Conservation (phyloP, 2,113 vertebrate species). For the Ginglymostoma cirratum region DNA sequence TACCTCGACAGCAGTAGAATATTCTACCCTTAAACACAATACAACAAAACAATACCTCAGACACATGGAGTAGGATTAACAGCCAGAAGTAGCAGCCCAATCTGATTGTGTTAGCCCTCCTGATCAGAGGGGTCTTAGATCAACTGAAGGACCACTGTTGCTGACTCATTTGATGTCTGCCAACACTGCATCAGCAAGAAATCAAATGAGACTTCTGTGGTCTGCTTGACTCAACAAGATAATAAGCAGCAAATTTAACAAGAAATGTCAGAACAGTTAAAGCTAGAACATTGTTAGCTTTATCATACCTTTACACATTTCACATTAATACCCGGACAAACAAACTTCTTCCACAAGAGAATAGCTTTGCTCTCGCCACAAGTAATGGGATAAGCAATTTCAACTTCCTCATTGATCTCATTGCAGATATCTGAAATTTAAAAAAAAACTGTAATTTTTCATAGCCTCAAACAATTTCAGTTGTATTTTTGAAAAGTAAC, state of each 20-base stretch:
- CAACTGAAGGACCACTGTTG: too few relatives aligned
- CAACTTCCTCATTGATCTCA: conserved; percentile 69
- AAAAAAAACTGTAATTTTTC: neutral
- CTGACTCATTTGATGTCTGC: neutral
- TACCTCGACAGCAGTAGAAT: neutral
- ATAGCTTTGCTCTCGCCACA: conserved; percentile 87
- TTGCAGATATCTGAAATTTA: conserved; percentile 59
- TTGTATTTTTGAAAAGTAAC: neutral
- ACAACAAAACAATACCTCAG: neutral
- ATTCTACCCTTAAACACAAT: neutral
- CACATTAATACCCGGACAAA: conserved; percentile 89
- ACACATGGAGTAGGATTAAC: neutral
- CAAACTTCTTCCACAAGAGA: conserved; percentile 90
- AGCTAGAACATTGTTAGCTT: neutral
- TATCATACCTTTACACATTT: conserved; percentile 80
- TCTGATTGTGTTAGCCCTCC: neutral
- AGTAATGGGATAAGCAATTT: conserved; percentile 88
- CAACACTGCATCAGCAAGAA: neutral
- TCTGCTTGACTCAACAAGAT: neutral
- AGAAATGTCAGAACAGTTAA: neutral
- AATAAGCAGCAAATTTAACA: neutral
- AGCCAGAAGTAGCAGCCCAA: too few relatives aligned
- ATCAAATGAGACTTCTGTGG: neutral
- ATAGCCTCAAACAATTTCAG: neutral
- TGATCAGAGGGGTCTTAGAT: neutral